Base-by-base conservation (phyloP, 2,888 invertebrate genomes). In the Polyploca ridens region DNA sequence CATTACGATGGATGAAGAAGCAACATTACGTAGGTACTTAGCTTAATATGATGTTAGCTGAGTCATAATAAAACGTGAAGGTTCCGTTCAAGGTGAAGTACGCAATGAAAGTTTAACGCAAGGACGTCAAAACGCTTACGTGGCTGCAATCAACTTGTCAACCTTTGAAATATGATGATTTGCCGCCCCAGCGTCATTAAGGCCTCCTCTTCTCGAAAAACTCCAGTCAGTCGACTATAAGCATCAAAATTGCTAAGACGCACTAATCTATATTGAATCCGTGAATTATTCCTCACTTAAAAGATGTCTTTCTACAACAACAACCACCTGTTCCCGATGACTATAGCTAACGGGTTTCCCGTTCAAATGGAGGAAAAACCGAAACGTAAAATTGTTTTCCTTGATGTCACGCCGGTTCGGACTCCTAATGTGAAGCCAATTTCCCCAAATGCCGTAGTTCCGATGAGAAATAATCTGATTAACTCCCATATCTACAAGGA, bases 61-160 rank as follows among this genome's bases (percentile, higher is more conserved):
- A 38, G n/a, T 60, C 8, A 19, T 60, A 19, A 38, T 60, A 38
- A 61, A 46, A 27, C 27, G 44, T 4, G 62, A 72, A 88, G 84
- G 89, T 81, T 79, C 72, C 67, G 64, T 68, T 79, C 84, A 90
- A 91, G 92, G 90, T 90, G 83, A 91, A 86, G 85, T 75, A 74
- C 84, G 73, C 76, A 69, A 70, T 90, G 71, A 90, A 91, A 89
- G 63, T 87, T 91, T 90, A 85, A 85, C 74, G 71, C 85, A 85
- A 89, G 85, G 82, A 71, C 86, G 75, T 77, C 80, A 69, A 79
- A 85, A 77, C 74, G 84, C 82, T 85, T 82, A 85, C 82, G 79
- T 82, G 71, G 75, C 78, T 69, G 77, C 86, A 90, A 93, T 93
- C 86, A 91, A 87, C 84, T 77, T 90, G 93, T 93, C 93, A 87